phyloP scores from a whole-genome alignment of 2,888 invertebrate genomes.

The Vannuccia rotundouncinata region DNA sequence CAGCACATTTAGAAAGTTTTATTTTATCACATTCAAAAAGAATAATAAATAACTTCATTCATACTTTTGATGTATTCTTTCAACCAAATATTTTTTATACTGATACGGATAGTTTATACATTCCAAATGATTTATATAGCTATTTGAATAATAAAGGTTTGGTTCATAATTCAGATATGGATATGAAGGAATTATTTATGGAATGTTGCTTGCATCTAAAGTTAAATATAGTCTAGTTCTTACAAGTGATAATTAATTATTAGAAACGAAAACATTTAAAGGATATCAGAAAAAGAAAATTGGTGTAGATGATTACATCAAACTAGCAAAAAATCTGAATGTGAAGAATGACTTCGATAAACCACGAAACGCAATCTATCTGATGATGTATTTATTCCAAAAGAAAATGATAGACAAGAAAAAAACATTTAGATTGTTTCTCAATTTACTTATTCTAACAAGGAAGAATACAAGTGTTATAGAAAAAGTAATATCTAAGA shows the following conservation, averaged over 20 bases:
- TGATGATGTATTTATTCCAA: background rate
- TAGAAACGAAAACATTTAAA: slow-evolving; percentile 37
- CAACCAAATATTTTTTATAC: slow-evolving; percentile 31
- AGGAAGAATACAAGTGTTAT: background rate
- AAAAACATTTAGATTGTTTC: slow-evolving; percentile 12
- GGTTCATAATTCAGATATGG: slow-evolving; percentile 25
- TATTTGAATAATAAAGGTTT: background rate
- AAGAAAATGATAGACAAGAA: background rate
- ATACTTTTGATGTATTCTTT: slow-evolving; percentile 25
- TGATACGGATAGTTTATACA: slow-evolving; percentile 30
- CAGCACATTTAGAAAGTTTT: slow-evolving; percentile 32
- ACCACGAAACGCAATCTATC: slow-evolving; percentile 28
- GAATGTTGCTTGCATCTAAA: slow-evolving; percentile 32
- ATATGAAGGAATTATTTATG: slow-evolving; percentile 31
- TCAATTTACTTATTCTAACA: slow-evolving; percentile 25
- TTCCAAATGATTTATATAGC: slow-evolving; percentile 11
- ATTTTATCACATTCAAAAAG: slow-evolving; percentile 31
- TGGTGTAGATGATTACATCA: slow-evolving; percentile 30
- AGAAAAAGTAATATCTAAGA: background rate
- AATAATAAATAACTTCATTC: slow-evolving; percentile 37
- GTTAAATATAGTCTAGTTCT: slow-evolving; percentile 35
- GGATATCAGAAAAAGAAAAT: slow-evolving; percentile 22
- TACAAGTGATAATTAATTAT: background rate
- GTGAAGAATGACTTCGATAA: background rate
- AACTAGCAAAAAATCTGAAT: background rate